A percentile compares a stretch with the other conserved stretches of the same genome.
phyloP scores from a whole-genome alignment of 2,888 invertebrate genomes.

The Papilio demoleus region DNA sequence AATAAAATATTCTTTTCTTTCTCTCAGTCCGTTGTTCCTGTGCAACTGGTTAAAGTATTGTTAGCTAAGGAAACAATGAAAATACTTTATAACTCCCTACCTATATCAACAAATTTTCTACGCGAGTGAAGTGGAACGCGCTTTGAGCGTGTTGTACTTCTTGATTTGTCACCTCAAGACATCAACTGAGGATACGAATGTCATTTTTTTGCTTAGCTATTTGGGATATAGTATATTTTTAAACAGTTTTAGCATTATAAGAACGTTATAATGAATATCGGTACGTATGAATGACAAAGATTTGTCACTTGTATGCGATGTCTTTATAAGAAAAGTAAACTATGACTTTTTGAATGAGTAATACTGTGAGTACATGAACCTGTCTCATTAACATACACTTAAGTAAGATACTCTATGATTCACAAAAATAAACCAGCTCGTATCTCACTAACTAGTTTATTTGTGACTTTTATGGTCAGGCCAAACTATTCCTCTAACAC shows the following conservation, averaged over 20 bases:
- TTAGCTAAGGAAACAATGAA: constrained; percentile 66
- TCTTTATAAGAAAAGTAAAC: background rate
- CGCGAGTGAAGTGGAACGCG: constrained; percentile 20
- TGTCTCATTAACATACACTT: background rate
- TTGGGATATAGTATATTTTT: background rate
- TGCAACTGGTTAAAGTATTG: constrained; percentile 72
- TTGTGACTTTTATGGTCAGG: too few relatives aligned
- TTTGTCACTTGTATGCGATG: background rate
- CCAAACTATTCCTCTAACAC: too few relatives aligned
- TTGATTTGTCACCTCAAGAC: background rate
- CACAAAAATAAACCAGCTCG: background rate
- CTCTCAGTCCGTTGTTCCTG: constrained; percentile 68
- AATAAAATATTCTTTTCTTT: constrained; percentile 79
- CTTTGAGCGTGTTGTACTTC: constrained; percentile 13
- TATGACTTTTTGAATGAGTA: constrained; percentile 1
- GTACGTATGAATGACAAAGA: background rate
- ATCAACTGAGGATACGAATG: background rate
- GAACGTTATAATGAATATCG: too few relatives aligned
- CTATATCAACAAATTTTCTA: constrained; percentile 36
- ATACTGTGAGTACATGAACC: background rate
- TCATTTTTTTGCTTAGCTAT: background rate
- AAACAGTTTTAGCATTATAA: too few relatives aligned
- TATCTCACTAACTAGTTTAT: background rate
- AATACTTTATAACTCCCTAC: constrained; percentile 48
- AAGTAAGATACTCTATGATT: background rate